Base-by-base conservation (phyloP, 2,888 invertebrate species). In the Steromphala cineraria region DNA sequence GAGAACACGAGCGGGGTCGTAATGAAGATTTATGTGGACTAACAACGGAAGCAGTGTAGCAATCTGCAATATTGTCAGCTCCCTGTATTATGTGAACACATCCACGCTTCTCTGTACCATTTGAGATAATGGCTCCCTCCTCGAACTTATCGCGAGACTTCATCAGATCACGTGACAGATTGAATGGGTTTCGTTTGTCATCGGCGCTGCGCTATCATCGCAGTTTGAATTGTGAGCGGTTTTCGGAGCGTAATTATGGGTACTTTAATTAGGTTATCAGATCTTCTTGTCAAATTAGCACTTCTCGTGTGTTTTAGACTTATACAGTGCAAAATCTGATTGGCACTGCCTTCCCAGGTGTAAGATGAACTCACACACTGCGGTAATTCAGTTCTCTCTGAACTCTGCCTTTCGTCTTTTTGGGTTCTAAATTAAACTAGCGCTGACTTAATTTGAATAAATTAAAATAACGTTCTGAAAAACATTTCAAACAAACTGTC, bases 21-120 rank as follows among this genome's bases (percentile, higher is more conserved):
- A 71, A 71, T 71, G 71, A 71, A 71, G 71, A 71, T 71, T 71
- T 71, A 71, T 71, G 31, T 36, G 19, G 28, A 10, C 10, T 17
- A 71, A 71, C 71, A 40, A 40, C n/a, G 36, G 31, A 17, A 62
- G 62, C 15, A 31, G 28, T 62, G 15, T 21, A 62, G 24, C 62
- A 62, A 31, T 21, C 24, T 19, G 62, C 71, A 4, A 36, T 17
- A 36, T 4, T 71, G 71, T 15, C 71, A 71, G 71, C 28, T 71
- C 40, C 71, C 40, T 62, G 36, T 40, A 19, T 40, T 71, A 71
- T 19, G 15, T 13, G 13, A 40, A 31, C 31, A 19, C 28, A 19
- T 36, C 13, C 40, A 36, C 40, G 19, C n/a, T 71, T 36, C 71
- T n/a, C 36, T 40, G 71, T 28, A 8, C 40, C 28, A 40, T 71